A percentile compares a stretch with the other conserved stretches of the same genome.
These are phyloP conservation scores for Amphimedon queenslandica DNA, from an alignment of 37 sponge, comb jelly and placozoan species.

Conservation along the genomic window DNA sequence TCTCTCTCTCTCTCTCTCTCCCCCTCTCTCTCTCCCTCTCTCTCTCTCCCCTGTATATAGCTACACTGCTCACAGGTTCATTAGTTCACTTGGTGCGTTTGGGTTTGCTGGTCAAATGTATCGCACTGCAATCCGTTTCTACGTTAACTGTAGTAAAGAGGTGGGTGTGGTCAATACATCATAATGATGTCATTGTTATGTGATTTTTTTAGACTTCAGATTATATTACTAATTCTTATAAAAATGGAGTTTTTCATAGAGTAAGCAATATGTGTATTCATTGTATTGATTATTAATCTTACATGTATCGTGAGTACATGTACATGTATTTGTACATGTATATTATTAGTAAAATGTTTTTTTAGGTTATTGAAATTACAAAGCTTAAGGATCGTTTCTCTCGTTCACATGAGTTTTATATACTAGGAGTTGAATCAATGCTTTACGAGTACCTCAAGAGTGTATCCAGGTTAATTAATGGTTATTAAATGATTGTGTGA, in stretches of 20 bases:
- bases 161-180: constrained; percentile 17
- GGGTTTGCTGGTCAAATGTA: constrained; percentile 57
- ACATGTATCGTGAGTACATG: too few species aligned
- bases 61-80: constrained; percentile 34
- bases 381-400: constrained; percentile 35
- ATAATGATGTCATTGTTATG: background rate
- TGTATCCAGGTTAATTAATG: constrained; percentile 27
- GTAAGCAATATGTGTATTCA: constrained; percentile 17
- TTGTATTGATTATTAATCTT: background rate
- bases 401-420: constrained; percentile 41
- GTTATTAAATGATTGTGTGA: background rate
- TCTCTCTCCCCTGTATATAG: background rate
- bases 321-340: too few species aligned
- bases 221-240: constrained; percentile 75
- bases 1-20: background rate
- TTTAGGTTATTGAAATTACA: constrained; percentile 55
- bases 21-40: background rate
- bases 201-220: constrained; percentile 57
- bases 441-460: background rate
- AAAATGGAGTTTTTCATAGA: constrained; percentile 77
- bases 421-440: background rate
- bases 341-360: too few species aligned
- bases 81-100: constrained; percentile 64
- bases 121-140: constrained; percentile 45
- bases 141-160: constrained; percentile 44